Percentiles rank a stretch among this genome's conserved stretches.
These are phyloP conservation scores for Galerucella nymphaeae DNA, from an alignment of 2,888 invertebrate species.

Conservation along the genomic window DNA sequence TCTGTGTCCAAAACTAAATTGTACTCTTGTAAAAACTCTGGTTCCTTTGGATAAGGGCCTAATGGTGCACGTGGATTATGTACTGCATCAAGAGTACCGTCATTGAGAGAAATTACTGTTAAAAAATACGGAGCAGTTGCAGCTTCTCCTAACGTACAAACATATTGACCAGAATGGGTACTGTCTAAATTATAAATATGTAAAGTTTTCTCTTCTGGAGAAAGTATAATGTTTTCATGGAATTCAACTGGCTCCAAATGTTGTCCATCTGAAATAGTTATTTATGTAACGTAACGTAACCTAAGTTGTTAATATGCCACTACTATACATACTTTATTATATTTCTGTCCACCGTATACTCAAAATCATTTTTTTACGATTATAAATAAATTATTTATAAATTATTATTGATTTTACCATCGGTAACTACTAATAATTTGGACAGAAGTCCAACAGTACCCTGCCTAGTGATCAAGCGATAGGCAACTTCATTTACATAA, in stretches of 20 bases:
- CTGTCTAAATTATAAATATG: constrained; percentile 67
- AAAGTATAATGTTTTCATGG: constrained; percentile 63
- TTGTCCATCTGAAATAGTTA: constrained; percentile 45
- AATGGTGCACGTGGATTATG: constrained; percentile 53
- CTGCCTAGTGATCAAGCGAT: no score
- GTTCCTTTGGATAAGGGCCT: constrained; percentile 59
- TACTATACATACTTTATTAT: no score
- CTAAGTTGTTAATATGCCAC: no score
- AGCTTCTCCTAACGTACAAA: constrained; percentile 67
- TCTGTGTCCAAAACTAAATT: constrained; percentile 66
- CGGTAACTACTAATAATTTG: no score
- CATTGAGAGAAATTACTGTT: constrained; percentile 66
- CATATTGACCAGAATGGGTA: constrained; percentile 69
- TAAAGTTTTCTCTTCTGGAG: constrained; percentile 65
- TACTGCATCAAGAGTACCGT: constrained; percentile 52
- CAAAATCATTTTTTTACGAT: no score
- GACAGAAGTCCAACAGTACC: no score
- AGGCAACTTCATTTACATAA: no score
- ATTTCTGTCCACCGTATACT: no score
- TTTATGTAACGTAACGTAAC: no score
- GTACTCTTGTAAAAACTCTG: constrained; percentile 53
- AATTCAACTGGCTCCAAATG: constrained; percentile 60
- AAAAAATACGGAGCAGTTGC: constrained; percentile 66
- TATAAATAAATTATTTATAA: no score
- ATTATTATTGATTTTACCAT: no score